Conservation (phyloP, 2,797 vertebrate genomes). For the Enteromius fasciolatus region DNA sequence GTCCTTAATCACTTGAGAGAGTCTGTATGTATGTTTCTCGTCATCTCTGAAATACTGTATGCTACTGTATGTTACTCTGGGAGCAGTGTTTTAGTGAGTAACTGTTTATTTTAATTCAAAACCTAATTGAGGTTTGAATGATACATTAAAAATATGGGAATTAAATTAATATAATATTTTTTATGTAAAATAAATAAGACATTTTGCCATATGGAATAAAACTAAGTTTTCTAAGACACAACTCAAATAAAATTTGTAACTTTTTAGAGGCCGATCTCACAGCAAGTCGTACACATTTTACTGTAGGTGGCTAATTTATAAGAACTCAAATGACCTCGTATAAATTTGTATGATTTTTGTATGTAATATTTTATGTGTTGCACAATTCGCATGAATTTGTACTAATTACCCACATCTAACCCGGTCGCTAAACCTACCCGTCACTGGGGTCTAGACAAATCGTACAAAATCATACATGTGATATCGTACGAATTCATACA, state of each 20-base stretch:
- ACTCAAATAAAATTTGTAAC: background rate
- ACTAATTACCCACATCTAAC: no score
- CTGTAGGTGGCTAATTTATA: no score
- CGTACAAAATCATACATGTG: no score
- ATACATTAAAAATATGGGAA: background rate
- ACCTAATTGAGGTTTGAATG: background rate
- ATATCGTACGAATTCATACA: no score
- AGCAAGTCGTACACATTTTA: no score
- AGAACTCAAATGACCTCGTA: no score
- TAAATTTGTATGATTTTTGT: no score
- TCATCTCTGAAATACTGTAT: constrained; percentile 26
- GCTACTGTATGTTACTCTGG: constrained; percentile 14
- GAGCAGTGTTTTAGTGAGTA: background rate
- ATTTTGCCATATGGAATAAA: background rate
- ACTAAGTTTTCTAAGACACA: background rate
- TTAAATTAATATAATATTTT: background rate
- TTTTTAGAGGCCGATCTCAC: no score
- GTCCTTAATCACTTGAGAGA: constrained; percentile 35
- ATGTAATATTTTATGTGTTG: no score
- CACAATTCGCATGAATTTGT: no score
- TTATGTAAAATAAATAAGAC: background rate
- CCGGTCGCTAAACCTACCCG: no score
- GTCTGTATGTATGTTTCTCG: constrained; percentile 30
- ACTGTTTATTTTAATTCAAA: constrained; percentile 1
- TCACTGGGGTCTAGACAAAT: no score